These are phyloP conservation scores for Potamilus streckersoni DNA, from an alignment of 1,140 invertebrate genomes.

Conservation along the genomic window DNA sequence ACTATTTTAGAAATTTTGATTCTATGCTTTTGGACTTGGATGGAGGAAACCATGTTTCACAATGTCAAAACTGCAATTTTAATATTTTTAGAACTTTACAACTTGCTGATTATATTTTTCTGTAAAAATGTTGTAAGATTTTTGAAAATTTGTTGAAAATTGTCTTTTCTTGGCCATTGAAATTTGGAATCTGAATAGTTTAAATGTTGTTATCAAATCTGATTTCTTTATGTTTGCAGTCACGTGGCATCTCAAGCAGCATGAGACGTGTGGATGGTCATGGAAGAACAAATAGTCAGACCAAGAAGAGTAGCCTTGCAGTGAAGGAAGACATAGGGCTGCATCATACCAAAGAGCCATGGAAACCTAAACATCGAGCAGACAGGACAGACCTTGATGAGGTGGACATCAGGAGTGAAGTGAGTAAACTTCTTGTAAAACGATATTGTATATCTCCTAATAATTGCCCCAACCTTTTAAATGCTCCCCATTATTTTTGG, in stretches of 20 bases:
- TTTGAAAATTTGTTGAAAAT: too few species aligned
- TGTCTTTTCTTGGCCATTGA: neutral
- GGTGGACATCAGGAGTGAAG: slow-evolving; percentile 73
- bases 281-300: slow-evolving; percentile 67
- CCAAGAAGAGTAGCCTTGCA: slow-evolving; percentile 74
- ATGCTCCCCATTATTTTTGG: too few species aligned
- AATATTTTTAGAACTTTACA: too few species aligned
- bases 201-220: neutral
- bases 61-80: too few species aligned
- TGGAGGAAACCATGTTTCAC: too few species aligned
- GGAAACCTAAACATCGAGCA: slow-evolving; percentile 78
- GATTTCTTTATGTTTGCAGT: slow-evolving; percentile 11
- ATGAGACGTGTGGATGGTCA: slow-evolving; percentile 51
- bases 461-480: too few species aligned
- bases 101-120: too few species aligned
- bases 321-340: slow-evolving; percentile 77
- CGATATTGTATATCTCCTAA: too few species aligned
- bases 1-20: too few species aligned
- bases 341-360: slow-evolving; percentile 88
- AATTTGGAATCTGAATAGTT: neutral
- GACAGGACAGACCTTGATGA: slow-evolving; percentile 58
- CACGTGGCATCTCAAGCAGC: slow-evolving; percentile 25
- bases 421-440: slow-evolving; percentile 27
- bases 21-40: too few species aligned
- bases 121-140: too few species aligned